Percentiles rank a stretch among this genome's conserved stretches.
phyloP scores from a whole-genome alignment of 2,888 invertebrate species.

The Anthoptus insignis region DNA sequence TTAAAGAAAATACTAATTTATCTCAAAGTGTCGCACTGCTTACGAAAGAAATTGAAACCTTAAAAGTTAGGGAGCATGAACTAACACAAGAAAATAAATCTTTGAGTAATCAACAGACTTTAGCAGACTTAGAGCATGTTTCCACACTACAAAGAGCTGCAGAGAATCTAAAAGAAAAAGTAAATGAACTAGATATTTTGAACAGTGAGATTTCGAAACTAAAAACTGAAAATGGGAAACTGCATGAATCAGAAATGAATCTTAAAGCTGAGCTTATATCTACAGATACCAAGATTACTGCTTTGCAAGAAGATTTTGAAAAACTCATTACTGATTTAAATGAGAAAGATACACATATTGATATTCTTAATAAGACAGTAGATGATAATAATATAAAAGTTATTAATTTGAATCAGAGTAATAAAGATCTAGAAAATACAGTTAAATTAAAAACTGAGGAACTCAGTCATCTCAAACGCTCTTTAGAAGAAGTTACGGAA shows the following conservation, averaged over 20 bases:
- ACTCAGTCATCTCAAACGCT: constrained; percentile 61
- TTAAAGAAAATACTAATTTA: constrained; percentile 59
- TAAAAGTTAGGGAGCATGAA: constrained; percentile 53
- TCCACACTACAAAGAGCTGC: constrained; percentile 55
- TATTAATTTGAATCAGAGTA: constrained; percentile 56
- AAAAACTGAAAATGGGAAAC: constrained; percentile 63
- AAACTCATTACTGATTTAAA: constrained; percentile 68
- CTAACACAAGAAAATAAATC: constrained; percentile 55
- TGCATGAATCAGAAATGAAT: constrained; percentile 59
- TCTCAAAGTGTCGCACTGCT: constrained; percentile 54
- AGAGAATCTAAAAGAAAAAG: constrained; percentile 59
- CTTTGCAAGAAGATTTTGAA: constrained; percentile 75
- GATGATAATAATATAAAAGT: constrained; percentile 59
- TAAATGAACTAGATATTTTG: constrained; percentile 56
- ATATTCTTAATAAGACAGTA: constrained; percentile 63
- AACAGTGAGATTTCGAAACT: constrained; percentile 58
- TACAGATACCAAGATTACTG: constrained; percentile 66
- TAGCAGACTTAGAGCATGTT: constrained; percentile 50
- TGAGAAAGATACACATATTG: constrained; percentile 75
- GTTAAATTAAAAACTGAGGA: constrained; percentile 64
- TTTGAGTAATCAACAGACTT: constrained; percentile 53
- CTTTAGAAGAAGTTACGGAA: constrained; percentile 55
- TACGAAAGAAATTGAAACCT: constrained; percentile 51
- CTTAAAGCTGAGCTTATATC: constrained; percentile 65
- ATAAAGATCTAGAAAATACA: constrained; percentile 61